Conservation (phyloP, 2,888 invertebrate species). For the Calliopum simillimum region DNA sequence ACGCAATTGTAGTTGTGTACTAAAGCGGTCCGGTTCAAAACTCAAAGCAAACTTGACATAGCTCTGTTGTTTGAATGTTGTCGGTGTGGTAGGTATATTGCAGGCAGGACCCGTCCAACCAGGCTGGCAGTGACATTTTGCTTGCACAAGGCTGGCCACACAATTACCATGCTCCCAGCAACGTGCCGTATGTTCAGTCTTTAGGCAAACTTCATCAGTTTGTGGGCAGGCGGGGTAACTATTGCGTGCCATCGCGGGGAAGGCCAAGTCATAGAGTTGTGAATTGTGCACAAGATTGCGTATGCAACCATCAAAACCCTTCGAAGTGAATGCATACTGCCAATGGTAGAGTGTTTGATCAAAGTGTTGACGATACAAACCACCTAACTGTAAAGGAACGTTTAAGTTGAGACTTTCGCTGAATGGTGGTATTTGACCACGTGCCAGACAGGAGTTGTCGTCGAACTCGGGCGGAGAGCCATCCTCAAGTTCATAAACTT, state of each 20-base stretch:
- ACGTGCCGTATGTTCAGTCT: slow-evolving; percentile 84
- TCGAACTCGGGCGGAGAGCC: slow-evolving; percentile 89
- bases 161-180: slow-evolving; percentile 95
- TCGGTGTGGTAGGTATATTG: slow-evolving; percentile 84
- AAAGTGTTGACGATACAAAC: slow-evolving; percentile 88
- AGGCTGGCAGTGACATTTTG: slow-evolving; percentile 92
- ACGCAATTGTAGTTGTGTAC: slow-evolving; percentile 90
- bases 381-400: slow-evolving; percentile 93
- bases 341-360: slow-evolving; percentile 89
- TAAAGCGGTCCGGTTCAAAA: slow-evolving; percentile 91
- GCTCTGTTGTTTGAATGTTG: slow-evolving; percentile 91
- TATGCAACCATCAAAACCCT: slow-evolving; percentile 95
- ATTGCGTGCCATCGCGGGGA: slow-evolving; percentile 87
- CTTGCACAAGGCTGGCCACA: slow-evolving; percentile 88
- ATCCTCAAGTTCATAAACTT: slow-evolving; percentile 88
- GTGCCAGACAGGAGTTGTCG: slow-evolving; percentile 88
- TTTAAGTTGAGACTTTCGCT: slow-evolving; percentile 95
- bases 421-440: slow-evolving; percentile 91
- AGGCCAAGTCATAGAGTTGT: slow-evolving; percentile 92
- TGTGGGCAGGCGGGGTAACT: slow-evolving; percentile 91
- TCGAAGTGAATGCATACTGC: slow-evolving; percentile 89
- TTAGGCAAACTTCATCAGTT: slow-evolving; percentile 90
- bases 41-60: slow-evolving; percentile 95
- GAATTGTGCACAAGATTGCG: slow-evolving; percentile 95
- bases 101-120: slow-evolving; percentile 94